Base-by-base conservation (phyloP, 2,888 invertebrate genomes). In the Cenopis cana region DNA sequence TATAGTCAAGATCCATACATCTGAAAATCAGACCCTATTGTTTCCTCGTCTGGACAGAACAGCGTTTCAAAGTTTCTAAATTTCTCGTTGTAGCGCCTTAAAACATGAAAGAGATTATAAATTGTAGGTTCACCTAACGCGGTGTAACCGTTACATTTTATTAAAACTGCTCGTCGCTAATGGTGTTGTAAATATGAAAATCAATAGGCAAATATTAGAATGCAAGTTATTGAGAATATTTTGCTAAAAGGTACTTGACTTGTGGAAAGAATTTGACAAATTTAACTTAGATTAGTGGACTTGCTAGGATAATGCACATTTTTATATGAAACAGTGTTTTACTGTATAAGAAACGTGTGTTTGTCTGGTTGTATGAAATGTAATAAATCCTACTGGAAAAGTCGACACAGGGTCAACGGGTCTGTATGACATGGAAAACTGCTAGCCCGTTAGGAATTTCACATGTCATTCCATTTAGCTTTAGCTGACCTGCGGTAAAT, bases 261-360 rank as follows among this genome's bases (percentile, higher is more conserved):
- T 46, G 14, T 33, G 62, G 52, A 38, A 64, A 64, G 18, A 36
- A 52, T 52, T 64, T 64, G 64, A 64, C 64, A 54, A 64, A 38
- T 54, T 54, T 52, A 64, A 64, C 36, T 64, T 54, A 64, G 64
- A 54, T 64, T 64, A 64, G 52, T 64, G 64, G 52, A 64, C 52
- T 64, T 64, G 52, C 52, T 64, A 64, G 64, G 52, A 38, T 64
- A 38, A 64, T 64, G 64, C 52, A 64, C 64, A 54, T 64, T 54
- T 62, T 64, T 64, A 64, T 64, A 64, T 54, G 36, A 54, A 54
- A 38, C 64, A 54, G 52, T 64, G 64, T 64, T 52, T 38, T 24
- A 18, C 52, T 54, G 54, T 20, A n/a, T 24, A 50, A 50, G 18
- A 62, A 49, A 36, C 36, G 36, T 64, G 50, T 52, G 64, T 64